Base-by-base conservation (phyloP, 2,113 vertebrate genomes). In the Butorides virescens region DNA sequence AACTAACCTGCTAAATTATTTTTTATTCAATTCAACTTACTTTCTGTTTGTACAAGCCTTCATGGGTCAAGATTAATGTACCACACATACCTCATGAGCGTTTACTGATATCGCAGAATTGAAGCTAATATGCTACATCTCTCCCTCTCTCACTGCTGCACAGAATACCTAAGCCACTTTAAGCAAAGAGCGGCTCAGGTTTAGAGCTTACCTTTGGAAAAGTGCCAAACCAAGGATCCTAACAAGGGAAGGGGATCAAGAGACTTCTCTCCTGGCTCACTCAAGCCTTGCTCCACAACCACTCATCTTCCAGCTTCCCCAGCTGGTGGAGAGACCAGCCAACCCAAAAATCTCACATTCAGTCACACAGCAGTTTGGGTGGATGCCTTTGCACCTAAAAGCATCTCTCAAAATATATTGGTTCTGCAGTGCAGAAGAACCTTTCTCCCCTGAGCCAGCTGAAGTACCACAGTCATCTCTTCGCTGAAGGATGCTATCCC, bases 11-110 rank as follows among this genome's bases (percentile, higher is more conserved):
- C 11, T 50, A 76, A 93, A 37, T 82, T 81, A 72, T 68, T 86
- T 90, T 94, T 96, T 87, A 86, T 96, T 93, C 80, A 63, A 37
- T 88, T 93, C 94, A 94, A 46, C 27, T 65, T 79, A 3, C 52
- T 75, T 80, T 81, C 49, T 65, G 52, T 94, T 90, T 84, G 65
- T 80, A 44, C 32, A 61, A 32, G 47, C 59, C 91, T 92, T 94
- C 47, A 58, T 25, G n/a, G 66, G 62, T 78, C 76, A 76, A 46
- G 59, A 91, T 56, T 95, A 95, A 91, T 30, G 32, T 61, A 78
- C 49, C 91, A 76, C 20, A 39, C 42, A 39, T 23, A 63, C 30
- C 7, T 3, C 59, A 16, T 12, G 8, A 44, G 42, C 63, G 36
- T 70, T 53, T 75, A 47, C 72, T 25, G 44, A 70, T 58, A 21